Conservation (phyloP, 2,797 vertebrate genomes). For the Lepus townsendii region DNA sequence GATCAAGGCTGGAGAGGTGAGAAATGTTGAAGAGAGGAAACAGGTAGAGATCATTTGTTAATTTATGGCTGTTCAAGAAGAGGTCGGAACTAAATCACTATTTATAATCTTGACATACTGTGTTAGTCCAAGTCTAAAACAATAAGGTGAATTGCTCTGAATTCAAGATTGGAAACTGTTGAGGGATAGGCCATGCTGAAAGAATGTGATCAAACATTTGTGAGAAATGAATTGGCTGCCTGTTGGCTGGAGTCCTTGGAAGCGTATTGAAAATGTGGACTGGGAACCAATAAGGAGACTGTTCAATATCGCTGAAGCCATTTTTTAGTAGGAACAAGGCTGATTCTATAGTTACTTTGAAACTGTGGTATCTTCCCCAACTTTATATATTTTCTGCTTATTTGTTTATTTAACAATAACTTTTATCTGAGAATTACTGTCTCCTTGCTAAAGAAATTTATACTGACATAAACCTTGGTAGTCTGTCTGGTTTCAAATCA, state of each 20-base stretch:
- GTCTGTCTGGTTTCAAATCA: conserved; percentile 1
- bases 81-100: conserved; percentile 21
- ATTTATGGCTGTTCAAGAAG: background rate
- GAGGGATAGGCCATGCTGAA: background rate
- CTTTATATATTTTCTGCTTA: conserved; percentile 7
- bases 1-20: background rate
- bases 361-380: background rate
- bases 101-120: background rate
- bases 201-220: background rate
- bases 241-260: background rate
- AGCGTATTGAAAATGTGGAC: background rate
- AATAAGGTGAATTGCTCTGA: conserved; percentile 1
- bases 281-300: background rate
- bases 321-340: background rate
- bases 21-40: background rate
- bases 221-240: background rate
- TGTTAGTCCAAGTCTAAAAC: background rate
- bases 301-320: background rate
- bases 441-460: background rate
- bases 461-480: background rate
- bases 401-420: background rate
- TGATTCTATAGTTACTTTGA: background rate
- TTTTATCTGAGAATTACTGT: background rate
- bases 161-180: background rate
- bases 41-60: background rate